phyloP scores from a whole-genome alignment of 2,888 invertebrate genomes.

The Pristionchus entomophagus region DNA sequence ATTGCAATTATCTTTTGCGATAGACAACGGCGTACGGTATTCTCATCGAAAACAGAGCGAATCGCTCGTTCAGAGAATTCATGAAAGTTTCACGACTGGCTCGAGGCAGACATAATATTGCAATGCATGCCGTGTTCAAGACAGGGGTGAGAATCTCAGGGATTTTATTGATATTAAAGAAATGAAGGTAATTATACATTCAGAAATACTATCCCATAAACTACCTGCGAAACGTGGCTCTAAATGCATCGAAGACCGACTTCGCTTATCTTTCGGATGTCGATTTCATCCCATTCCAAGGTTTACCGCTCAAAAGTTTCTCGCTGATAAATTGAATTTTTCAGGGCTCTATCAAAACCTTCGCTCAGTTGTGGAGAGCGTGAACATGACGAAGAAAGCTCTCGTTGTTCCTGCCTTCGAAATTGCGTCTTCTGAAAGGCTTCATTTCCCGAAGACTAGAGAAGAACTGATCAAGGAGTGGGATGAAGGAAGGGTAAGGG shows the following conservation, averaged over 20 bases:
- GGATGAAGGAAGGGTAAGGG: constrained; percentile 84
- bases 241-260: constrained; percentile 86
- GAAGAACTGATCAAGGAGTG: constrained; percentile 85
- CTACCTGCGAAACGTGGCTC: constrained; percentile 88
- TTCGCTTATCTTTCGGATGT: constrained; percentile 91
- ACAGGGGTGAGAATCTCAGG: constrained; percentile 69
- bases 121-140: constrained; percentile 56
- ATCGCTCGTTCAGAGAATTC: not conserved
- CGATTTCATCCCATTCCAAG: constrained; percentile 85
- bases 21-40: too few relatives aligned
- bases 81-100: not conserved
- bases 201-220: constrained; percentile 93
- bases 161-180: not conserved
- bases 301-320: too few relatives aligned
- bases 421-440: constrained; percentile 84
- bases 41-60: too few relatives aligned
- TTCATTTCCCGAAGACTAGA: constrained; percentile 87
- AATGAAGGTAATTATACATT: constrained; percentile 54
- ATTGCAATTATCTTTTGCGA: too few relatives aligned
- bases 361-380: not conserved
- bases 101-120: constrained; percentile 49
- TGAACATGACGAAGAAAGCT: constrained; percentile 78
- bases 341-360: constrained; percentile 3
- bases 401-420: constrained; percentile 93
- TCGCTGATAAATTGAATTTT: too few relatives aligned